Conservation (phyloP, 2,888 invertebrate genomes). For the Acanthoscelides obtectus region DNA sequence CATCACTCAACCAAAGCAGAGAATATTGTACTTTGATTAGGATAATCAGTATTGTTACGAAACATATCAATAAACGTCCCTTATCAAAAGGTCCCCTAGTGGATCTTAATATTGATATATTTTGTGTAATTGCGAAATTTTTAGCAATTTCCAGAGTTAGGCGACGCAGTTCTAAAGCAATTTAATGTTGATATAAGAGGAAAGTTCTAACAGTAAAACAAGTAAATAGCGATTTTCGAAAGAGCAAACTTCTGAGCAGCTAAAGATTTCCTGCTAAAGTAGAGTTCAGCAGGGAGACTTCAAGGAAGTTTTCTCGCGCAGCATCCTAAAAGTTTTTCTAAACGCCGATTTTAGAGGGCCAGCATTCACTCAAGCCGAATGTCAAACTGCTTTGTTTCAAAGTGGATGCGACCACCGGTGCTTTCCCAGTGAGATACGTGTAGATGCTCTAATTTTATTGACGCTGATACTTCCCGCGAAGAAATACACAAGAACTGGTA, state of each 20-base stretch:
- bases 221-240: slow-evolving; percentile 33
- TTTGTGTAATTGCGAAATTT: neutral
- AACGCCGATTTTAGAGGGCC: neutral
- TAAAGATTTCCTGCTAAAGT: slow-evolving; percentile 44
- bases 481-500: too few relatives aligned
- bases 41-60: too few relatives aligned
- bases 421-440: neutral
- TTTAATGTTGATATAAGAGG: slow-evolving; percentile 28
- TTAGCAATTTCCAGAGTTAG: neutral
- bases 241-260: slow-evolving; percentile 12
- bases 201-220: slow-evolving; percentile 31
- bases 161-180: slow-evolving; percentile 15
- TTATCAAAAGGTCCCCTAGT: too few relatives aligned
- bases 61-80: too few relatives aligned
- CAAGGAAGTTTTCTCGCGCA: neutral
- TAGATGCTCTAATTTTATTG: too few relatives aligned
- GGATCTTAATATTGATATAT: too few relatives aligned
- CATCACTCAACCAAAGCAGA: too few relatives aligned
- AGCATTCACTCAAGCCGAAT: neutral
- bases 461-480: too few relatives aligned
- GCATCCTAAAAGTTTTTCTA: neutral
- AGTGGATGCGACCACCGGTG: neutral
- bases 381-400: neutral
- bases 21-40: too few relatives aligned
- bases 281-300: slow-evolving; percentile 38